These are phyloP conservation scores for Drosophila arawakana DNA, from an alignment of 1,140 invertebrate genomes.

Conservation along the genomic window DNA sequence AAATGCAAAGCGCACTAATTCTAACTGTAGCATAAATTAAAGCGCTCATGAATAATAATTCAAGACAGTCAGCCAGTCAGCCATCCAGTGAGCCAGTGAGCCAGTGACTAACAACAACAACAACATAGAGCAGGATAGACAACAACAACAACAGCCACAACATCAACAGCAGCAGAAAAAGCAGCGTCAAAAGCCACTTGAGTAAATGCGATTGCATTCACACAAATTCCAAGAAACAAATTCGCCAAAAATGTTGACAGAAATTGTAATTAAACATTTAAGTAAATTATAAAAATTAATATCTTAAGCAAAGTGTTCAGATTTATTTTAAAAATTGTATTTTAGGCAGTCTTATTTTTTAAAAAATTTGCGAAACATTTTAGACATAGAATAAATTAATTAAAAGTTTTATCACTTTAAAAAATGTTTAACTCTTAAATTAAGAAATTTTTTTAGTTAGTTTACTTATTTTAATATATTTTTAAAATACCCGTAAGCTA, in stretches of 20 bases:
- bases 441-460: too few relatives aligned
- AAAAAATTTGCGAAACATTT: too few relatives aligned
- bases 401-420: too few relatives aligned
- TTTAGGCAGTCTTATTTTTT: too few relatives aligned
- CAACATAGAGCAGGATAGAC: slow-evolving; percentile 43
- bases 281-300: not conserved
- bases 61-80: slow-evolving; percentile 60
- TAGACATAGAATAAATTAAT: too few relatives aligned
- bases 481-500: not conserved
- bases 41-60: slow-evolving; percentile 81
- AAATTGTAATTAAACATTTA: not conserved
- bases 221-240: slow-evolving; percentile 9
- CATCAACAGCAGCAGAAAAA: slow-evolving; percentile 41
- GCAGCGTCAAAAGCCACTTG: slow-evolving; percentile 39
- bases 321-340: too few relatives aligned
- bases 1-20: slow-evolving; percentile 80
- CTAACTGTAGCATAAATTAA: slow-evolving; percentile 82
- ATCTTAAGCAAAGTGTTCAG: not conserved
- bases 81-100: slow-evolving; percentile 36
- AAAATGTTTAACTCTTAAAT: too few relatives aligned
- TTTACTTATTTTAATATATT: too few relatives aligned
- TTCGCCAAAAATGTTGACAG: not conserved
- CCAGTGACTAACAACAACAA: slow-evolving; percentile 57
- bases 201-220: slow-evolving; percentile 34
- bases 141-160: slow-evolving; percentile 45